Evolutionary conservation across 2,113 vertebrate species (phyloP).

Genomic region (Tragelaphus scriptus): DNA sequence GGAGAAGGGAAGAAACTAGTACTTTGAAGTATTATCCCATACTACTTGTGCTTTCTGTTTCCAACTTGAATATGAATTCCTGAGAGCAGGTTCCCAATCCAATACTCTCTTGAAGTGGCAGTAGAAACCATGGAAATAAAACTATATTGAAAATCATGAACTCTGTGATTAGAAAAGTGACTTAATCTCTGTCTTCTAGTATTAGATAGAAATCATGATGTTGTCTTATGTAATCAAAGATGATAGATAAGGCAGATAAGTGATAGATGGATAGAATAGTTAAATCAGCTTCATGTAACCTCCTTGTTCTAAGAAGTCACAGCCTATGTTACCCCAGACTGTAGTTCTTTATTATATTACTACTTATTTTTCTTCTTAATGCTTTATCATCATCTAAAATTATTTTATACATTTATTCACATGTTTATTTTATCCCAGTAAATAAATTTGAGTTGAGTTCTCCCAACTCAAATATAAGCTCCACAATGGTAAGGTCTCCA

Average conservation of each 20-base stretch:
- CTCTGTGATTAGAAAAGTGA: not conserved
- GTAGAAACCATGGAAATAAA: not conserved
- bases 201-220: not conserved
- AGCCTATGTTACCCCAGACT: not conserved
- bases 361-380: not conserved
- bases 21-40: not conserved
- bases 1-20: not conserved
- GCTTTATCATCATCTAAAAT: constrained; percentile 1
- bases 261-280: not conserved
- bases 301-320: not conserved
- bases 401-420: not conserved
- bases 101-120: not conserved
- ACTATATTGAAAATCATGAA: not conserved
- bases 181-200: not conserved
- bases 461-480: not conserved
- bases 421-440: not conserved
- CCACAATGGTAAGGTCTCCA: not conserved
- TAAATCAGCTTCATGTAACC: not conserved
- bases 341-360: not conserved
- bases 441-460: not conserved
- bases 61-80: not conserved
- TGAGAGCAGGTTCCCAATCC: not conserved
- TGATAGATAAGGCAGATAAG: not conserved
- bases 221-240: not conserved
- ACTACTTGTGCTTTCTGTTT: not conserved